Conservation (phyloP, 2,113 vertebrate genomes). For the Crotalus tigris region DNA sequence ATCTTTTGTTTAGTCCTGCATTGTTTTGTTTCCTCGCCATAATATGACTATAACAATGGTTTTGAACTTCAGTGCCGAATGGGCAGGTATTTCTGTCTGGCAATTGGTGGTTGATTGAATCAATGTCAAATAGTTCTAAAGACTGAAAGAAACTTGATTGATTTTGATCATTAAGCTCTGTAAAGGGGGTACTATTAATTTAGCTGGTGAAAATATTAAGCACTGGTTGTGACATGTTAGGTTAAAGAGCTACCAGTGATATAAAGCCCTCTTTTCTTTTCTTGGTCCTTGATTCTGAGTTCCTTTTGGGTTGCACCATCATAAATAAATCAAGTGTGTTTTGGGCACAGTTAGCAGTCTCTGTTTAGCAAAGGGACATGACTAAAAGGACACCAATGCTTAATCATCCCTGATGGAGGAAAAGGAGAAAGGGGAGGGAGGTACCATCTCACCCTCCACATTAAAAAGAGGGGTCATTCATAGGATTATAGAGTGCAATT, state of each 20-base stretch:
- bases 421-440: background rate
- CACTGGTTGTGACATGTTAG: constrained; percentile 54
- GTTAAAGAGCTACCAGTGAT: constrained; percentile 63
- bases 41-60: background rate
- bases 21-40: background rate
- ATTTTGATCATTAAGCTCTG: constrained; percentile 57
- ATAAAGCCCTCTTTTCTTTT: constrained; percentile 63
- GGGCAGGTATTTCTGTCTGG: constrained; percentile 45
- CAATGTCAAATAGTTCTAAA: constrained; percentile 44
- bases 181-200: constrained; percentile 51
- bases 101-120: constrained; percentile 41
- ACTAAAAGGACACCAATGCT: constrained; percentile 65
- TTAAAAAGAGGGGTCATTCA: constrained; percentile 52
- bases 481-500: constrained; percentile 49
- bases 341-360: constrained; percentile 59
- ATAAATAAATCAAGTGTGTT: constrained; percentile 56
- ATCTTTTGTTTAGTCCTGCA: background rate
- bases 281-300: constrained; percentile 55
- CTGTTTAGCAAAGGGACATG: constrained; percentile 53
- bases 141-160: constrained; percentile 57
- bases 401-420: constrained; percentile 47
- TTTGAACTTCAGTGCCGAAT: constrained; percentile 38
- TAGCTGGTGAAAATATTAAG: constrained; percentile 56
- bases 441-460: constrained; percentile 24
- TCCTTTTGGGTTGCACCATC: constrained; percentile 30